Base-by-base conservation (phyloP, 2,797 vertebrate genomes). In the Galaxias olidus region DNA sequence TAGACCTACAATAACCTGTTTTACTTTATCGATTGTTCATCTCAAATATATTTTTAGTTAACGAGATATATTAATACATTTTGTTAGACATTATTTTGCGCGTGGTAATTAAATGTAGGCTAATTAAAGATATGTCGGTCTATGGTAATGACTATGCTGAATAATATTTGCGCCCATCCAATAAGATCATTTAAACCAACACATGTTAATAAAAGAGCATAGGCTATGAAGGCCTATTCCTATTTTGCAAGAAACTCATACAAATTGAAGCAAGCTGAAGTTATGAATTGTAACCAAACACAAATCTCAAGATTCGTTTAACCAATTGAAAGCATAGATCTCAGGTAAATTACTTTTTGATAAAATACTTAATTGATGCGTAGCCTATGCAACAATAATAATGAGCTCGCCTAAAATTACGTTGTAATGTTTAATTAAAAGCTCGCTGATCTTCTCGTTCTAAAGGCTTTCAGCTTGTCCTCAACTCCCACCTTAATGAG, bases 351-450 rank as follows among this genome's bases (percentile, higher is more conserved):
- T 72, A 66, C 66, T 68, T 66, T 66, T 66, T 65, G 64, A 69
- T 64, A 70, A 74, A 68, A 68, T 57, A 63, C 63, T 65, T 66
- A 74, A 57, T 73, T 76, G 67, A 78, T 69, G 78, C 83, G 86
- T n/a, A n/a, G n/a, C n/a, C n/a, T 78, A 69, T 80, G 81, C 79
- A 81, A 71, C 86, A 49, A 78, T 79, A 82, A 84, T 79, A 82
- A 83, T 81, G 76, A 69, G 68, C 74, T 52, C 74, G 73, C 78
- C 83, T 89, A 82, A 87, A 84, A 86, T 86, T 77, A 85, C 88
- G 73, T 85, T 83, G 86, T 87, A 83, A 88, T 74, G 86, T 90
- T 90, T 92, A 88, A 91, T 90, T 92, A 90, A 91, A 91, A 84
- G 40, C 86, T 53, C 15, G 45, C 59, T 70, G 73, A 58, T 72